Evolutionary conservation across 2,888 invertebrate genomes (phyloP), one percentile per base, ranked within the genome.

Genomic region (Clitarchus hookeri): DNA sequence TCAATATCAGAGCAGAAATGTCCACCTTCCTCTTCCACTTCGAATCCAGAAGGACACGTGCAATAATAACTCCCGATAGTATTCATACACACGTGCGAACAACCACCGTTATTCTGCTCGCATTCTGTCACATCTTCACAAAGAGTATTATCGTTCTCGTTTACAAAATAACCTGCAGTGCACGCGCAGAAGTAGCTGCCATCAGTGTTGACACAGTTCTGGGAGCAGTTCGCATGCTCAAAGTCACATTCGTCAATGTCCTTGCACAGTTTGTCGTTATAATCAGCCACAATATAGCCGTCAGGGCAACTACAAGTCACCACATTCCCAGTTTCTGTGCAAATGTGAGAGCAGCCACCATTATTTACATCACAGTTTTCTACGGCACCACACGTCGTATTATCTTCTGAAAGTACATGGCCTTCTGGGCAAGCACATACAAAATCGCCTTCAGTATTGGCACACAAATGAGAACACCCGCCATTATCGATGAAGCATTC

Each of bases 151-250:
- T 91, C 90, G 83, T 90, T 90, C 19, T 91, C 90, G 2, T 86
- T 87, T 6, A 90, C 88, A 19, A 84, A 85, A 84, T 92, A 94
- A 0, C 93, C 93, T n/a, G 90, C 85, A 0, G 93, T 93, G 89
- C 95, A 95, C 16, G 91, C 90, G 89, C 95, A 95, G 84, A 91
- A 90, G 89, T 93, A 95, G 27, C 93, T 93, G n/a, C 95, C 95
- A 13, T 91, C 90, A 84, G 91, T 90, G 89, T 93, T 93, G 84
- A 90, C 89, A 88, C 92, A 93, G 83, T 91, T 91, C 88, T 93
- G 93, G 4, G 92, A 92, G 44, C 93, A 92, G 86, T 91, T 91
- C 83, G 91, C 80, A 92, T 92, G 84, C 89, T 90, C 89, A 87
- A 88, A 88, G 12, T 90, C 92, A 53, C 92, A 90, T 0, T 92